A percentile compares a stretch with the other conserved stretches of the same genome.
Evolutionary conservation across 2,113 vertebrate genomes (phyloP).

Genomic region (Mastomys coucha): DNA sequence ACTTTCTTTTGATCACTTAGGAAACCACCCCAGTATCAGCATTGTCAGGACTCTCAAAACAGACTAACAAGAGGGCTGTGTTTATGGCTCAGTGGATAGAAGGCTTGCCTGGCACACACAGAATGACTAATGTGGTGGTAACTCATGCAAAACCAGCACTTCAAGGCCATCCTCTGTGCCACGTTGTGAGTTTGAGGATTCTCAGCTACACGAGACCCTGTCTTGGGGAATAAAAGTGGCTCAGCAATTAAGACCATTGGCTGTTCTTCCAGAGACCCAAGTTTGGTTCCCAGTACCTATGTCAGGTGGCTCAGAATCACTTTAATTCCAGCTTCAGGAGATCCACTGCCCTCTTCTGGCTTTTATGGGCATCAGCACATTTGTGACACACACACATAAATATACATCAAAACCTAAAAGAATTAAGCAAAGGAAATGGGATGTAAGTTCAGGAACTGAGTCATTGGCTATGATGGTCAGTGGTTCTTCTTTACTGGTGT

Average conservation of each 20-base stretch:
- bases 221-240: neutral
- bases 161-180: neutral
- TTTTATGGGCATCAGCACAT: neutral
- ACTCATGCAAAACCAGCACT: neutral
- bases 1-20: conserved; percentile 4
- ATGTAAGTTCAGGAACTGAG: neutral
- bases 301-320: neutral
- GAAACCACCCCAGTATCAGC: neutral
- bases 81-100: neutral
- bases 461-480: neutral
- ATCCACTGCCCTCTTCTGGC: neutral
- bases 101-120: neutral
- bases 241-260: neutral
- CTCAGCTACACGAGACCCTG: neutral
- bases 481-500: neutral
- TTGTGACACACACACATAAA: neutral
- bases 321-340: neutral
- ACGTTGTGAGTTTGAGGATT: neutral
- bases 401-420: neutral
- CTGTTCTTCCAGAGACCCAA: neutral
- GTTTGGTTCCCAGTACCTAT: neutral
- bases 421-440: neutral
- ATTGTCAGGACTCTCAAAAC: neutral
- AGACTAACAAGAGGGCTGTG: neutral
- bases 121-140: neutral